phyloP scores from a whole-genome alignment of 2,113 vertebrate genomes.

The Aphyosemion australe region DNA sequence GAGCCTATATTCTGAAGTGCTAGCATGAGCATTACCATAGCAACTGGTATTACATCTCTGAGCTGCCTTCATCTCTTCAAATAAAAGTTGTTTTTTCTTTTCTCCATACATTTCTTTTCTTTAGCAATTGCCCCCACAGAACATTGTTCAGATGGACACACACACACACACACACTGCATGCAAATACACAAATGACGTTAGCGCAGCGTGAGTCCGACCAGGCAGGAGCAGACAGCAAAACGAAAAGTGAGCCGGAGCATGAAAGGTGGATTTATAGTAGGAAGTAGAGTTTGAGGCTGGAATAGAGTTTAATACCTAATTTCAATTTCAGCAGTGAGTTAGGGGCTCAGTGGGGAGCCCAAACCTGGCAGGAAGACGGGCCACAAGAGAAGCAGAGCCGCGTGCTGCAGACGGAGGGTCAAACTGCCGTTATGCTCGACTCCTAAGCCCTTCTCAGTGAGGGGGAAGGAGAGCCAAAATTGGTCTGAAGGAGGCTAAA shows the following conservation, averaged over 20 bases:
- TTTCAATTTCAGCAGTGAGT: constrained; percentile 55
- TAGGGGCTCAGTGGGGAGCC: constrained; percentile 23
- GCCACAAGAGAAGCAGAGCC: constrained; percentile 25
- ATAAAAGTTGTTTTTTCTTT: neutral
- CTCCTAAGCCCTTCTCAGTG: constrained; percentile 25
- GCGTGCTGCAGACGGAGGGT: constrained; percentile 10
- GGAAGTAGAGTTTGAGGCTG: constrained; percentile 20
- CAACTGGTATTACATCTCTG: constrained; percentile 32
- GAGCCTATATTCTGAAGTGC: constrained; percentile 23
- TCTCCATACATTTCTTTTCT: neutral
- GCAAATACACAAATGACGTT: neutral
- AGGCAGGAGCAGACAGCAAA: constrained; percentile 26
- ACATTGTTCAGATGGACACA: constrained; percentile 13
- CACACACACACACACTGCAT: constrained; percentile 9
- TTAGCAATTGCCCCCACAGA: neutral
- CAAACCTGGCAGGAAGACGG: constrained; percentile 15
- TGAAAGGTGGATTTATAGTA: constrained; percentile 42
- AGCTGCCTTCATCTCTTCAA: constrained; percentile 14
- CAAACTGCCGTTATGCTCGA: constrained; percentile 36
- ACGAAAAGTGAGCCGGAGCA: constrained; percentile 14
- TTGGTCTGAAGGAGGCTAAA: constrained; percentile 2
- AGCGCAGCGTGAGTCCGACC: constrained; percentile 12
- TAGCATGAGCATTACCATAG: constrained; percentile 41
- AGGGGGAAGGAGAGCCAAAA: neutral
- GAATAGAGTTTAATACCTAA: constrained; percentile 41